Conservation (phyloP, 2,888 invertebrate species). For the Lordiphosa fenestrarum region DNA sequence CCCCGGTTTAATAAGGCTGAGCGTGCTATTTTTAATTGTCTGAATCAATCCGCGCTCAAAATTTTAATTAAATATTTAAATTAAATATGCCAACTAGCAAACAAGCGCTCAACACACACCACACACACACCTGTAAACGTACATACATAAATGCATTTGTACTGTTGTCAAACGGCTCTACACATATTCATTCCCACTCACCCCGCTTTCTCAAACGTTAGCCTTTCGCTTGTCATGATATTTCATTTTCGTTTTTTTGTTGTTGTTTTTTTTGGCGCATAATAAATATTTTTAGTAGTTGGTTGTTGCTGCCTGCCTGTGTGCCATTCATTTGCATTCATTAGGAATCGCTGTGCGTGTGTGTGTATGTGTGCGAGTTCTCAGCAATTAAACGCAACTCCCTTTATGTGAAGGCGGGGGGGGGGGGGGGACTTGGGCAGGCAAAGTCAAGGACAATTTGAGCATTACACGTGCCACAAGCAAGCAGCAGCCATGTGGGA, state of each 20-base stretch:
- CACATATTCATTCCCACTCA: background rate
- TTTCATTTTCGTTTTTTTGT: conserved; percentile 36
- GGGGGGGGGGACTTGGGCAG: conserved; percentile 7
- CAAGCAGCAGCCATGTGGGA: conserved; percentile 39
- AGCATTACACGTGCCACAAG: conserved; percentile 51
- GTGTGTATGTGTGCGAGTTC: conserved; percentile 11
- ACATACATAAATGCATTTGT: conserved; percentile 15
- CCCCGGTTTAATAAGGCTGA: conserved; percentile 16
- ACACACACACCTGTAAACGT: conserved; percentile 5
- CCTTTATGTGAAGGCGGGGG: conserved; percentile 16
- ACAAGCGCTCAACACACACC: conserved; percentile 24
- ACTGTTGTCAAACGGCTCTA: background rate
- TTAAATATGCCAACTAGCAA: conserved; percentile 60
- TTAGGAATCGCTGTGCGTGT: conserved; percentile 41
- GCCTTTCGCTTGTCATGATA: conserved; percentile 41
- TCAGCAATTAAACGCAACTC: conserved; percentile 58
- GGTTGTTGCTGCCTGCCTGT: conserved; percentile 29
- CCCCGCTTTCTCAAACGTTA: conserved; percentile 1
- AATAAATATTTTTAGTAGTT: conserved; percentile 63
- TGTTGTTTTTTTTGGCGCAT: conserved; percentile 38
- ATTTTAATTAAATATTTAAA: conserved; percentile 73
- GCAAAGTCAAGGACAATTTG: conserved; percentile 70
- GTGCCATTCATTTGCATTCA: conserved; percentile 69
- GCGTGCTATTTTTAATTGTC: conserved; percentile 63
- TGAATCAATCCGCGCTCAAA: conserved; percentile 70